phyloP scores from a whole-genome alignment of 2,797 vertebrate genomes.

The Mionectes olivaceus region DNA sequence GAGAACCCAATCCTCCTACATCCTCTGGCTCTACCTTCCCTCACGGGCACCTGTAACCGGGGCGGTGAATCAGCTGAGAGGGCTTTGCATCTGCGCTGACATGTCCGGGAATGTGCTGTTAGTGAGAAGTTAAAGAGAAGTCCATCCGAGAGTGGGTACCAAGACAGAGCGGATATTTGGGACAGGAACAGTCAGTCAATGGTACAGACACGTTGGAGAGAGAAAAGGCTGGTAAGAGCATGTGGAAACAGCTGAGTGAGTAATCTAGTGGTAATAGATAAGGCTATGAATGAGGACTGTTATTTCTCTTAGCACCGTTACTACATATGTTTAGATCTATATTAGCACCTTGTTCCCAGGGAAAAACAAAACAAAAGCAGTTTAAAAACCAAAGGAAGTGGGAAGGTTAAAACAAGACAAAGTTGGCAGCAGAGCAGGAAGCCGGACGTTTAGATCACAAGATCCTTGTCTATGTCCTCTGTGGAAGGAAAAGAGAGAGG shows the following conservation, averaged over 20 bases:
- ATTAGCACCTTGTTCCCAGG: slow-evolving; percentile 92
- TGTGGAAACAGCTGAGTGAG: slow-evolving; percentile 31
- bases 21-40: slow-evolving; percentile 47
- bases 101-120: not conserved
- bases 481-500: slow-evolving; percentile 78
- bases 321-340: slow-evolving; percentile 85
- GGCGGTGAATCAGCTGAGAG: not conserved
- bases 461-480: slow-evolving; percentile 97
- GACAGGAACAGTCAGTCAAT: not conserved
- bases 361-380: slow-evolving; percentile 73
- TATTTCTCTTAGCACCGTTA: slow-evolving; percentile 91
- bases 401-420: slow-evolving; percentile 76
- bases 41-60: not conserved
- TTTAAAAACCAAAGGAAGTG: slow-evolving; percentile 73
- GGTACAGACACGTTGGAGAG: not conserved
- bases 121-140: slow-evolving; percentile 10
- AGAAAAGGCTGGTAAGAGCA: not conserved
- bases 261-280: slow-evolving; percentile 64
- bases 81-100: not conserved
- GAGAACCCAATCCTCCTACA: slow-evolving; percentile 23
- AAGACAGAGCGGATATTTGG: not conserved
- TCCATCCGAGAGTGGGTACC: not conserved
- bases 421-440: slow-evolving; percentile 69
- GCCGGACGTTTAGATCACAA: slow-evolving; percentile 87
- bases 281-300: slow-evolving; percentile 59